These are phyloP conservation scores for Hoplostethus mediterraneus DNA, from an alignment of 2,797 vertebrate species.

Conservation along the genomic window DNA sequence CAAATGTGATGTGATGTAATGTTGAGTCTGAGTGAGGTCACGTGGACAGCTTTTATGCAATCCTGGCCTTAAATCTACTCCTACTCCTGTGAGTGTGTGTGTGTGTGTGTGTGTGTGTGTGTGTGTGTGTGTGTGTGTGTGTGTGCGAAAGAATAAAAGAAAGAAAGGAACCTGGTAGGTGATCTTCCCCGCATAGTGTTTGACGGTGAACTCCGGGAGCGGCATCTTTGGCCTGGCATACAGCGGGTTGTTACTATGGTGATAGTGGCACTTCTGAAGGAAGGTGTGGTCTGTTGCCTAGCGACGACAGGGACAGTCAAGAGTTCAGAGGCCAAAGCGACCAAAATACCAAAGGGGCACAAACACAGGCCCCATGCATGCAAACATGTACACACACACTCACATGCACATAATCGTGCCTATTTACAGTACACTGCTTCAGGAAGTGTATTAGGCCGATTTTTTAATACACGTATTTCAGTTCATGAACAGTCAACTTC, in stretches of 20 bases:
- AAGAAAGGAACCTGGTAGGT: slow-evolving; percentile 90
- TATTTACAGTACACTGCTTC: slow-evolving; percentile 19
- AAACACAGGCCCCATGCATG: slow-evolving; percentile 5
- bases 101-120: slow-evolving; percentile 6
- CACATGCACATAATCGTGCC: slow-evolving; percentile 6
- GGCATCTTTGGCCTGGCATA: slow-evolving; percentile 99
- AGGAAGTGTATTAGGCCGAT: slow-evolving; percentile 20
- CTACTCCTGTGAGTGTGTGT: neutral
- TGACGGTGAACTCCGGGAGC: slow-evolving; percentile 95
- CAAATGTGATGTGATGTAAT: neutral
- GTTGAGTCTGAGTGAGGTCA: slow-evolving; percentile 3
- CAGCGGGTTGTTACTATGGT: slow-evolving; percentile 90
- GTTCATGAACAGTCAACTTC: slow-evolving; percentile 41
- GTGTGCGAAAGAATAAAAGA: neutral
- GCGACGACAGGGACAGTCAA: slow-evolving; percentile 52
- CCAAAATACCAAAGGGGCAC: slow-evolving; percentile 37
- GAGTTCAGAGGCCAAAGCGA: slow-evolving; percentile 42
- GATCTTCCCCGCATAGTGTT: slow-evolving; percentile 96
- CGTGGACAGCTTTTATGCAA: neutral
- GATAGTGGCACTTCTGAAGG: slow-evolving; percentile 99
- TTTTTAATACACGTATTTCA: slow-evolving; percentile 55
- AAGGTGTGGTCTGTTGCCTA: slow-evolving; percentile 99
- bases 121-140: slow-evolving; percentile 13
- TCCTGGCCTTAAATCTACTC: slow-evolving; percentile 30
- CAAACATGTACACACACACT: slow-evolving; percentile 14